Evolutionary conservation across 2,797 vertebrate species (phyloP).

Genomic region (Enteromius mattozi): DNA sequence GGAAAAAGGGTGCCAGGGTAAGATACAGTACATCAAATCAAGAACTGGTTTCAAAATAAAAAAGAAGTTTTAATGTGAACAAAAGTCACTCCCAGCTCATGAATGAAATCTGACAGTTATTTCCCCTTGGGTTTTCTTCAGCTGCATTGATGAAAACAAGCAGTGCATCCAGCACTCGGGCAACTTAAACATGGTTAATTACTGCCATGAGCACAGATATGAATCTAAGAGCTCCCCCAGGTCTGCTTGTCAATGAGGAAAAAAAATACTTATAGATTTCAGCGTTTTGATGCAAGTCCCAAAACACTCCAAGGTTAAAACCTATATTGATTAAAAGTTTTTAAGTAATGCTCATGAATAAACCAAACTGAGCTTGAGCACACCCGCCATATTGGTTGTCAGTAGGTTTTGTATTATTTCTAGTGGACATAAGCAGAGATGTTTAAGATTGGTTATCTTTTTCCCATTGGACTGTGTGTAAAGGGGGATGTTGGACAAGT

Average conservation of each 20-base stretch:
- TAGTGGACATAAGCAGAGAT: neutral
- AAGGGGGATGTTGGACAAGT: constrained; percentile 85
- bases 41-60: neutral
- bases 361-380: neutral
- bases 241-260: constrained; percentile 64
- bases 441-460: neutral
- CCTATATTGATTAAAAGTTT: constrained; percentile 18
- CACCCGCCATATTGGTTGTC: neutral
- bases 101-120: constrained; percentile 41
- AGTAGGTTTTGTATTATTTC: neutral
- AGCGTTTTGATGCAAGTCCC: constrained; percentile 58
- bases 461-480: neutral
- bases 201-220: constrained; percentile 61
- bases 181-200: constrained; percentile 67
- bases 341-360: neutral
- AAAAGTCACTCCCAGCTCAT: constrained; percentile 13
- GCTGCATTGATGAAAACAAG: constrained; percentile 53
- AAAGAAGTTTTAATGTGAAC: neutral
- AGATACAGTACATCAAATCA: constrained; percentile 59
- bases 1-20: constrained; percentile 87
- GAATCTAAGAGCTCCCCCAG: constrained; percentile 60
- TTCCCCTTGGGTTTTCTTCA: constrained; percentile 38
- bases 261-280: constrained; percentile 66
- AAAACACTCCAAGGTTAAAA: constrained; percentile 37
- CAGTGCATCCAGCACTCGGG: constrained; percentile 60